Conservation (phyloP, 1,140 invertebrate species). For the Cepaea nemoralis region DNA sequence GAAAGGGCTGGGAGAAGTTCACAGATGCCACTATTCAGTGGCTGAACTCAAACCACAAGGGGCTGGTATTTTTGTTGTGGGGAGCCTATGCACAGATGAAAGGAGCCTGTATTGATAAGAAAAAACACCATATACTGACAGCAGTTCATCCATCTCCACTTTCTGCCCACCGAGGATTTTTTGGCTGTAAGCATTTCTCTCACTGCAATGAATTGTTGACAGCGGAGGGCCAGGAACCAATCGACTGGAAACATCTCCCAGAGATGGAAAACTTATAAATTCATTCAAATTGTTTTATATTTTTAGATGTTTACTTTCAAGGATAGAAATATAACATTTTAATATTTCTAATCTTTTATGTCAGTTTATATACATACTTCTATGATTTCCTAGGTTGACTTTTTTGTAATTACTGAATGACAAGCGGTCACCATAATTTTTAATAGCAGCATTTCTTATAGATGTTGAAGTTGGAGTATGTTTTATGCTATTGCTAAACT, state of each 20-base stretch:
- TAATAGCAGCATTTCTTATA: too few species aligned
- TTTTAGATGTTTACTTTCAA: too few species aligned
- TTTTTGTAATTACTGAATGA: too few species aligned
- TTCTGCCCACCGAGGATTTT: constrained; percentile 78
- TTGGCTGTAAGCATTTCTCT: constrained; percentile 80
- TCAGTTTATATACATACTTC: too few species aligned
- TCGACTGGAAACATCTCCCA: constrained; percentile 75
- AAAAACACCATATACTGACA: constrained; percentile 76
- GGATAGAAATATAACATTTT: too few species aligned
- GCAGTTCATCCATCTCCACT: constrained; percentile 80
- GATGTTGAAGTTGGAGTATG: too few species aligned
- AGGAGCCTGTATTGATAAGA: constrained; percentile 76
- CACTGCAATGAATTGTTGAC: constrained; percentile 76
- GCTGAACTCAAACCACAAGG: constrained; percentile 74
- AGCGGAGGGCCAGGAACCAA: constrained; percentile 74
- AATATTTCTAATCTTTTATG: too few species aligned
- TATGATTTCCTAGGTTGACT: too few species aligned
- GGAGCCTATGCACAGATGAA: constrained; percentile 81
- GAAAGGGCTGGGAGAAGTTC: constrained; percentile 78
- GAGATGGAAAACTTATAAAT: too few species aligned
- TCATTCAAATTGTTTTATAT: too few species aligned
- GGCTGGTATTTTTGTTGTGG: constrained; percentile 81
- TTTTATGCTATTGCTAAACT: too few species aligned
- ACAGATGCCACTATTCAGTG: constrained; percentile 79
- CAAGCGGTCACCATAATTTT: too few species aligned